Conservation (phyloP, 2,113 vertebrate genomes). For the Catharus bicknelli region DNA sequence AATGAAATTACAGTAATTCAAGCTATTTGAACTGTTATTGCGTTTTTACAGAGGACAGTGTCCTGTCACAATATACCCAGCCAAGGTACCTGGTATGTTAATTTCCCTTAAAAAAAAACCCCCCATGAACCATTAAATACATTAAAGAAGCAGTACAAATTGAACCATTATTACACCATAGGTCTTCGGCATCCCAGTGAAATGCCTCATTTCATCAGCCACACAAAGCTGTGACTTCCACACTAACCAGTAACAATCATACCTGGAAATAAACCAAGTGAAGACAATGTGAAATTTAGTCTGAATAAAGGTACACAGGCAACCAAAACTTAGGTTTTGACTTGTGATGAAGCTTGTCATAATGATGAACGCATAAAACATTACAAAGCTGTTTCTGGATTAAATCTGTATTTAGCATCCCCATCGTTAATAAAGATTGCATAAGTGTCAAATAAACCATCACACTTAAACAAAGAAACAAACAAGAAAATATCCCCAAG, state of each 20-base stretch:
- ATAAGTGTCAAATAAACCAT: neutral
- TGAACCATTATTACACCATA: neutral
- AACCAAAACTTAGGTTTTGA: neutral
- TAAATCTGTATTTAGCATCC: neutral
- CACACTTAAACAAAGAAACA: neutral
- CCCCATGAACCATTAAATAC: neutral
- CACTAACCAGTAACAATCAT: neutral
- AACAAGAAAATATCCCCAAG: no score
- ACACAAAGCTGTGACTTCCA: neutral
- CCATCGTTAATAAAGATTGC: neutral
- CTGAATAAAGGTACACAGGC: neutral
- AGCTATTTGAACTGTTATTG: neutral
- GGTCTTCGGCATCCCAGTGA: neutral
- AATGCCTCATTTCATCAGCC: neutral
- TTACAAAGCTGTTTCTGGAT: neutral
- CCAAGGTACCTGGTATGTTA: neutral
- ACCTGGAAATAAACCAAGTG: neutral
- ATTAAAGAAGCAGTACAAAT: neutral
- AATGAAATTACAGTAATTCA: neutral
- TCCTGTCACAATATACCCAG: neutral
- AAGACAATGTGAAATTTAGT: neutral
- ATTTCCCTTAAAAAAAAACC: neutral
- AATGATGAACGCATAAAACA: neutral
- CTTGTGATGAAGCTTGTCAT: neutral
- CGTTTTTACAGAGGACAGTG: neutral